Percentiles rank a stretch among this genome's conserved stretches.
These are phyloP conservation scores for Enoplosus armatus DNA, from an alignment of 2,797 vertebrate species.

Conservation along the genomic window DNA sequence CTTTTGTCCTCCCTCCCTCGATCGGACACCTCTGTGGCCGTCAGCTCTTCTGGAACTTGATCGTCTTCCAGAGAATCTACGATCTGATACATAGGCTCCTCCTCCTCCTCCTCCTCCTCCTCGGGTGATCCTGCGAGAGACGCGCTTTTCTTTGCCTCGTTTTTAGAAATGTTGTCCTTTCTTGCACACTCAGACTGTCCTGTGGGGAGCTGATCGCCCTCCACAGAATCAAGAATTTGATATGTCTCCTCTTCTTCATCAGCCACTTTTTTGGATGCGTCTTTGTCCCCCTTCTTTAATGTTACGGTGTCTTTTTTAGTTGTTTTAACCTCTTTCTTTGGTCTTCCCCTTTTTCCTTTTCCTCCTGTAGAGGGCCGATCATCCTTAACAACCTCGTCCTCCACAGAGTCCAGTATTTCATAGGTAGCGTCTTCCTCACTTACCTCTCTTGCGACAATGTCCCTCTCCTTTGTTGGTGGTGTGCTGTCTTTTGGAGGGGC, in stretches of 20 bases:
- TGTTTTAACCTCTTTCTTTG: constrained; percentile 35
- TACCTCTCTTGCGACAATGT: not conserved
- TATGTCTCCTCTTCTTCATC: constrained; percentile 31
- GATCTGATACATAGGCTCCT: constrained; percentile 60
- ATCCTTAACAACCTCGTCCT: constrained; percentile 2
- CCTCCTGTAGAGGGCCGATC: not conserved
- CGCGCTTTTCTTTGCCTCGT: accelerated
- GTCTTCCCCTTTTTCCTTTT: constrained; percentile 49
- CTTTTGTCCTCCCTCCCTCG: not conserved
- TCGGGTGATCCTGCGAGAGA: not conserved
- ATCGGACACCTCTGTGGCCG: not conserved
- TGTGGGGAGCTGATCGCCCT: not conserved
- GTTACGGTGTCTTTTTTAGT: not conserved
- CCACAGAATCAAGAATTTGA: constrained; percentile 68
- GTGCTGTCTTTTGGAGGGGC: not conserved
- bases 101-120: constrained; percentile 45
- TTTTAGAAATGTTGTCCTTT: not conserved
- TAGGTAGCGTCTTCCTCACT: not conserved
- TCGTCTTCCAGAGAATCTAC: constrained; percentile 73
- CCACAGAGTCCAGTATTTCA: constrained; percentile 35
- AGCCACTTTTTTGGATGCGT: not conserved
- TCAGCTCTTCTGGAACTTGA: constrained; percentile 36
- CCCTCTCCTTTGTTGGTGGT: not conserved
- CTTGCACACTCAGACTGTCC: not conserved
- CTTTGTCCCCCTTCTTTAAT: not conserved